Percentiles rank a stretch among this genome's conserved stretches.
phyloP scores from a whole-genome alignment of 2,113 vertebrate species.

The Apodemus speciosus region DNA sequence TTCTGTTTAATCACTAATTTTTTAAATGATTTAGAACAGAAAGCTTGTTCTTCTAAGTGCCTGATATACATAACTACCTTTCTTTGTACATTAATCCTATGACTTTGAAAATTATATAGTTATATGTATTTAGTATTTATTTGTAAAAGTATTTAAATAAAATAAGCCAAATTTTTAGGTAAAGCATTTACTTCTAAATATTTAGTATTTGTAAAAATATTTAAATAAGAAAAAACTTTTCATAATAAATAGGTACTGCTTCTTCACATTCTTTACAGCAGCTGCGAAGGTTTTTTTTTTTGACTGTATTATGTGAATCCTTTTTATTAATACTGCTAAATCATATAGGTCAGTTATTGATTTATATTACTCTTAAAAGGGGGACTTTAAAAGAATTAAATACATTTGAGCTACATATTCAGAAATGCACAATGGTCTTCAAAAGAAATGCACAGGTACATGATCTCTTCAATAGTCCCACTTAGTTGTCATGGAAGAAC shows the following conservation, averaged over 20 bases:
- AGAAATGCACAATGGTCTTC: neutral
- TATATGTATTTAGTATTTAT: neutral
- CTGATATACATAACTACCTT: neutral
- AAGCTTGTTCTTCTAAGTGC: neutral
- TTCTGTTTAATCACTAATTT: neutral
- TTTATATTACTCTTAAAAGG: neutral
- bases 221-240: neutral
- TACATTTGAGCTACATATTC: neutral
- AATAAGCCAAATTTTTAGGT: neutral
- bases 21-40: neutral
- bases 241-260: neutral
- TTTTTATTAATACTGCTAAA: slow-evolving; percentile 5
- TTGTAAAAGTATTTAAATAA: neutral
- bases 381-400: slow-evolving; percentile 3
- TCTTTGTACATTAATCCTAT: neutral
- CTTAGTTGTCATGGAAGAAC: neutral
- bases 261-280: neutral
- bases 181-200: neutral
- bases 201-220: neutral
- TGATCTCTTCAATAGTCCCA: neutral
- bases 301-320: neutral
- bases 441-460: neutral
- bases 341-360: neutral
- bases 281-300: neutral
- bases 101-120: neutral